Base-by-base conservation (phyloP, 2,113 vertebrate genomes). In the Sinocyclocheilus grahami region DNA sequence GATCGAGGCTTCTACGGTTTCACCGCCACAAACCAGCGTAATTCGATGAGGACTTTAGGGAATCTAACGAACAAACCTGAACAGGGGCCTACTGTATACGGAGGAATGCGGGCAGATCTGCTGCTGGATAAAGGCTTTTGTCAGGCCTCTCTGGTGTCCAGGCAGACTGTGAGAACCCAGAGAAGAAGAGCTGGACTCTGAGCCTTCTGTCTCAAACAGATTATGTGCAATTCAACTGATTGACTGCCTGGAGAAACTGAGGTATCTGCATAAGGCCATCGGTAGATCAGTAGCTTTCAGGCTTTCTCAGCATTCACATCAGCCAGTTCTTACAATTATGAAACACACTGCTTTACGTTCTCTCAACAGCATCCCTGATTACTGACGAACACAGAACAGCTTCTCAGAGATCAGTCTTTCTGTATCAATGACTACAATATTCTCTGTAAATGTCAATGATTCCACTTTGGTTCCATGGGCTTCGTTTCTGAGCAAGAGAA, bases 201-300 rank as follows among this genome's bases (percentile, higher is more conserved):
- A 39, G n/a, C 53, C 62, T 65, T 85, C 87, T 22, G 87, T 46
- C 79, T 65, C 22, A 42, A 80, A 83, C 53, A 83, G 65, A 88
- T 86, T 83, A 88, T 22, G 51, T 72, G 78, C 78, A 83, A 83
- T 88, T 88, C 83, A 83, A 63, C 5, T 83, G 79, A 88, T 42
- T 74, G 74, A 74, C 16, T 39, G 78, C 58, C 62, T 10, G 51
- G 4, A 63, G 72, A 39, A 18, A 72, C 10, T 10, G 67, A 71
- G 67, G 8, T 20, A 37, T 37, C 14, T 14, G 1, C 14, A 37
- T 69, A 33, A 71, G 65, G 30, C 63, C 24, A 3, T 7, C 55
- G 24, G 85, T 37, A 48, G 67, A 78, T 24, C 2, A 10, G 2
- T 13, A 6, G 14, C 67, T 4, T 69, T 69, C 27, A 18, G 24